Conservation (phyloP, 2,888 invertebrate genomes). For the Lissocephala sabroskyi region DNA sequence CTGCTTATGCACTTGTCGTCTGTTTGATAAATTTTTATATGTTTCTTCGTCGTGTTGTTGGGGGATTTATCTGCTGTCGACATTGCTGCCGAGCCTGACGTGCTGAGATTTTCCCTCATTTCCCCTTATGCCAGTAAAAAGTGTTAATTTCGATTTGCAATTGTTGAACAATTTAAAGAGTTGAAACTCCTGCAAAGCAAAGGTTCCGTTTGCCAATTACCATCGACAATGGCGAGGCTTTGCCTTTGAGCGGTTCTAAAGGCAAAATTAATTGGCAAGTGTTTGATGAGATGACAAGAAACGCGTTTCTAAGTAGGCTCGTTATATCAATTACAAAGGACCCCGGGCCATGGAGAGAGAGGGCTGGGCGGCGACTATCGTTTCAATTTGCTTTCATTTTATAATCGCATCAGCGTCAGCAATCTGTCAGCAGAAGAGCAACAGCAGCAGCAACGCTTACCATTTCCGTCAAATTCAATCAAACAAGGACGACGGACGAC, state of each 20-base stretch:
- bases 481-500: slow-evolving; percentile 25
- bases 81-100: slow-evolving; percentile 18
- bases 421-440: slow-evolving; percentile 23
- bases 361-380: too few relatives aligned
- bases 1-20: slow-evolving; percentile 31
- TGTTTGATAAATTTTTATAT: slow-evolving; percentile 58
- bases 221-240: too few relatives aligned
- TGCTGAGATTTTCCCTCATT: background rate
- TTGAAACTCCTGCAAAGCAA: too few relatives aligned
- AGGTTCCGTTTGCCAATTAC: too few relatives aligned
- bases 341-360: background rate
- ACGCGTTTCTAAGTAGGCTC: slow-evolving; percentile 10
- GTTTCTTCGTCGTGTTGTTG: slow-evolving; percentile 23
- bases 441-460: slow-evolving; percentile 13
- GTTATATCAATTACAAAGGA: background rate
- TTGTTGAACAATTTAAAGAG: background rate
- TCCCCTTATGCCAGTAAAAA: background rate
- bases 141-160: slow-evolving; percentile 3
- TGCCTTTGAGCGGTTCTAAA: background rate
- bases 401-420: slow-evolving; percentile 48
- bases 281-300: slow-evolving; percentile 22
- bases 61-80: slow-evolving; percentile 43
- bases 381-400: slow-evolving; percentile 38
- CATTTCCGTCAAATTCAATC: slow-evolving; percentile 26
- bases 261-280: slow-evolving; percentile 36